phyloP scores from a whole-genome alignment of 2,113 vertebrate species.

The Grallaria varia region DNA sequence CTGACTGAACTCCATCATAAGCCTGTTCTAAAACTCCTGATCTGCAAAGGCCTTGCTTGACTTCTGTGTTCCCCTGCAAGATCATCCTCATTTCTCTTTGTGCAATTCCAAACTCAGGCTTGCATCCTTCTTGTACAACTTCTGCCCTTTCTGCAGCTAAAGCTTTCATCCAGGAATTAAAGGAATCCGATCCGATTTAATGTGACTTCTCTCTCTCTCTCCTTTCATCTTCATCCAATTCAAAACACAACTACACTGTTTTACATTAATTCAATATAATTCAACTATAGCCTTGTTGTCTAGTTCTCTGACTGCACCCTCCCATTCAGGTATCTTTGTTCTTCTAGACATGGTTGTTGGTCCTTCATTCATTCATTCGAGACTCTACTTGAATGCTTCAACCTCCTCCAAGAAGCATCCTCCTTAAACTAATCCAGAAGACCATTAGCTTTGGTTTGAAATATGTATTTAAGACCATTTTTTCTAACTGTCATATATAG shows the following conservation, averaged over 20 bases:
- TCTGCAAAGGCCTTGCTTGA: not conserved
- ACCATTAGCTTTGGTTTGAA: not conserved
- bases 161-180: slow-evolving; percentile 60
- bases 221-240: slow-evolving; percentile 11
- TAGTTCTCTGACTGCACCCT: not conserved
- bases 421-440: not conserved
- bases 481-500: not conserved
- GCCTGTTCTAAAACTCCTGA: not conserved
- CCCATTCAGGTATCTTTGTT: not conserved
- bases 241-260: not conserved
- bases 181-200: slow-evolving; percentile 27
- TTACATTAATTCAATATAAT: not conserved
- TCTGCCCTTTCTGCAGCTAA: slow-evolving; percentile 14
- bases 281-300: not conserved
- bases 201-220: not conserved
- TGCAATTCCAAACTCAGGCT: not conserved
- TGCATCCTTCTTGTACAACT: not conserved
- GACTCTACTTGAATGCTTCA: not conserved
- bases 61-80: not conserved
- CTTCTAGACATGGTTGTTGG: not conserved
- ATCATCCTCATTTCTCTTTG: not conserved
- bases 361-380: not conserved
- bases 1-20: not conserved
- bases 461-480: not conserved
- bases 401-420: not conserved